These are phyloP conservation scores for Panulirus ornatus DNA, from an alignment of 1,140 invertebrate genomes.

Conservation along the genomic window DNA sequence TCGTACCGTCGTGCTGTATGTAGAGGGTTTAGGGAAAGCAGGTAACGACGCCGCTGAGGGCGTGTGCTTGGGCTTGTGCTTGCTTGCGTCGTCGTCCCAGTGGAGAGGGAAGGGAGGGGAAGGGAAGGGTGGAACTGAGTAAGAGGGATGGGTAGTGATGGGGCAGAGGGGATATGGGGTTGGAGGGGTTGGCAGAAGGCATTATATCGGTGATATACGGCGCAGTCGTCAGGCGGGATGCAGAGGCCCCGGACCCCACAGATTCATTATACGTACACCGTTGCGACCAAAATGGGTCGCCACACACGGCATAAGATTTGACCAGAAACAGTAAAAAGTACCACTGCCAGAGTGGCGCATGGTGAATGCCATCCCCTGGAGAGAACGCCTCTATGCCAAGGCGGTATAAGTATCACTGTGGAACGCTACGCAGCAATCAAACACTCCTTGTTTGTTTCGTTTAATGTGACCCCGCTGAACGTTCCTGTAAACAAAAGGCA, in stretches of 20 bases:
- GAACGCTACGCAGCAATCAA: slow-evolving; percentile 44
- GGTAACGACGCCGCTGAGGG: too few species aligned
- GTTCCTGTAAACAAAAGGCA: slow-evolving; percentile 37
- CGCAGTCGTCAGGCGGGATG: slow-evolving; percentile 2
- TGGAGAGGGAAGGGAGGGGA: not conserved
- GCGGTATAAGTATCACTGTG: slow-evolving; percentile 20
- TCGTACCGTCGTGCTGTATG: too few species aligned
- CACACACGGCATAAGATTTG: slow-evolving; percentile 67
- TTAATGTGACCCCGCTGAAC: slow-evolving; percentile 66
- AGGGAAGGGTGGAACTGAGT: not conserved
- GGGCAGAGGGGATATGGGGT: not conserved
- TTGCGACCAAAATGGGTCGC: slow-evolving; percentile 63
- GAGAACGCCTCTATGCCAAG: not conserved
- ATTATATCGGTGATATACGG: slow-evolving; percentile 55
- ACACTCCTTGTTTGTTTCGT: slow-evolving; percentile 62
- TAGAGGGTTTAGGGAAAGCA: too few species aligned
- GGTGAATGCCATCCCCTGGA: not conserved
- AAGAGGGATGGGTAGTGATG: not conserved
- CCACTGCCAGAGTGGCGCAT: slow-evolving; percentile 47
- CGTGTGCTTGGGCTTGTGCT: not conserved
- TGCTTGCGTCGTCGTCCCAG: too few species aligned
- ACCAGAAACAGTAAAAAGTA: slow-evolving; percentile 71
- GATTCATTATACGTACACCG: slow-evolving; percentile 69
- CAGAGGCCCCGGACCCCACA: slow-evolving; percentile 47
- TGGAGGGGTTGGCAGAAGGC: not conserved